Evolutionary conservation across 2,797 vertebrate genomes (phyloP).

Genomic region (Siniperca undulata): DNA sequence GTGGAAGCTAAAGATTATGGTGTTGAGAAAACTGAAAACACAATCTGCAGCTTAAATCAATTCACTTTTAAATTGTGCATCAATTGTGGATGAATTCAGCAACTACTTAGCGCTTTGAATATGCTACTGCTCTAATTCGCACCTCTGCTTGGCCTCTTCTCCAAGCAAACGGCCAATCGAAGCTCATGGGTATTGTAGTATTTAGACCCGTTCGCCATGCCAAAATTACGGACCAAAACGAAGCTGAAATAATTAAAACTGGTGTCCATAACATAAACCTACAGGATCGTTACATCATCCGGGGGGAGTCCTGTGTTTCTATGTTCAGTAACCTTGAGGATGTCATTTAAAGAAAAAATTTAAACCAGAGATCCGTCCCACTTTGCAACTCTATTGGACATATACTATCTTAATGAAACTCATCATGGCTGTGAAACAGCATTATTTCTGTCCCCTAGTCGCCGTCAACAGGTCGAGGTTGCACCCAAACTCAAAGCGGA

Average conservation of each 20-base stretch:
- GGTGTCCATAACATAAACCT: not conserved
- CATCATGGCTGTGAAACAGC: not conserved
- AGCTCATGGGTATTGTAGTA: not conserved
- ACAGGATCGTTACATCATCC: not conserved
- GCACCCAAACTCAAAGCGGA: conserved; percentile 61
- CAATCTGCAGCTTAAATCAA: not conserved
- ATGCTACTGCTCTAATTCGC: no score
- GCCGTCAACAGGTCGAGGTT: conserved; percentile 20
- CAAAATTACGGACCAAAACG: no score
- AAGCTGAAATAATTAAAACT: not conserved
- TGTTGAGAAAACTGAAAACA: no score
- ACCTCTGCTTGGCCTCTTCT: not conserved
- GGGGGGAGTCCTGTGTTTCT: not conserved
- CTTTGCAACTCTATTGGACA: not conserved
- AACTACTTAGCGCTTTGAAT: not conserved
- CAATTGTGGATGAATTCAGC: not conserved
- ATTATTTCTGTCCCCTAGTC: conserved; percentile 23
- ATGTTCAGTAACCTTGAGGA: not conserved
- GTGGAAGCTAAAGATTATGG: not conserved
- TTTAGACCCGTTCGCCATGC: no score
- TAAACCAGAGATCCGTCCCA: not conserved
- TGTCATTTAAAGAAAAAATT: not conserved
- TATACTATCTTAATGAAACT: not conserved
- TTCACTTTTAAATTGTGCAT: not conserved
- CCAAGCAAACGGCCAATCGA: not conserved